Conservation (phyloP, 1,140 invertebrate species). For the Bilobella aurantiaca region DNA sequence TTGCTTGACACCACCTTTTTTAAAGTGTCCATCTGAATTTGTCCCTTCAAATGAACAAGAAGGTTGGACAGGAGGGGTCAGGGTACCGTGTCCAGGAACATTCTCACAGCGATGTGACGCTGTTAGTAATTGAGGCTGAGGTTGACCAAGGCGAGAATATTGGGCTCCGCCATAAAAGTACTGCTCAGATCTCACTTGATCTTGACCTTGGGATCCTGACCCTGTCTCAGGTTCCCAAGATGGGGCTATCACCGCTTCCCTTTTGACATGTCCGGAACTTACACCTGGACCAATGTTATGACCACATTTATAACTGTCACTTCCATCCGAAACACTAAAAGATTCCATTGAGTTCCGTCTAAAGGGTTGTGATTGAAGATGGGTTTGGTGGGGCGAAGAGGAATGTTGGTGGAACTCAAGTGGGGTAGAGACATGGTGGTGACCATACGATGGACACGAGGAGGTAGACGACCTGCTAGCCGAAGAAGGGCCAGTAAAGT, state of each 20-base stretch:
- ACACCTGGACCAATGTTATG: background rate
- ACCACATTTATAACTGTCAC: conserved; percentile 10
- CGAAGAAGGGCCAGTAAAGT: background rate
- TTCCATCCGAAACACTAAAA: conserved; percentile 28
- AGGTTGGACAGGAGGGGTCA: background rate
- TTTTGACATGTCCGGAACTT: background rate
- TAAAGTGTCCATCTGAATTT: conserved; percentile 8
- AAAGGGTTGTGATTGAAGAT: conserved; percentile 5
- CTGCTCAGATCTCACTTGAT: background rate
- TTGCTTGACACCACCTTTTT: background rate
- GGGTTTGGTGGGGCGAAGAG: conserved; percentile 13
- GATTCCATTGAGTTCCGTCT: conserved; percentile 34
- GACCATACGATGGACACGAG: conserved; percentile 1
- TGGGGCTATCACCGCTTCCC: background rate
- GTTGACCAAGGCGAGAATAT: background rate
- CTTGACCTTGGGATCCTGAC: background rate
- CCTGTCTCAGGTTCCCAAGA: background rate
- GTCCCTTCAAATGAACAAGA: background rate
- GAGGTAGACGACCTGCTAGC: background rate
- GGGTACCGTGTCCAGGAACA: background rate
- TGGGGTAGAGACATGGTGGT: background rate
- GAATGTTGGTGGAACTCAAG: conserved; percentile 10
- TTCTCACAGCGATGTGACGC: background rate
- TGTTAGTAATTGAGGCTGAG: background rate
- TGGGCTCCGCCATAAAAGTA: background rate